Evolutionary conservation across 2,797 vertebrate genomes (phyloP).

Genomic region (Phaenicophaeus curvirostris): DNA sequence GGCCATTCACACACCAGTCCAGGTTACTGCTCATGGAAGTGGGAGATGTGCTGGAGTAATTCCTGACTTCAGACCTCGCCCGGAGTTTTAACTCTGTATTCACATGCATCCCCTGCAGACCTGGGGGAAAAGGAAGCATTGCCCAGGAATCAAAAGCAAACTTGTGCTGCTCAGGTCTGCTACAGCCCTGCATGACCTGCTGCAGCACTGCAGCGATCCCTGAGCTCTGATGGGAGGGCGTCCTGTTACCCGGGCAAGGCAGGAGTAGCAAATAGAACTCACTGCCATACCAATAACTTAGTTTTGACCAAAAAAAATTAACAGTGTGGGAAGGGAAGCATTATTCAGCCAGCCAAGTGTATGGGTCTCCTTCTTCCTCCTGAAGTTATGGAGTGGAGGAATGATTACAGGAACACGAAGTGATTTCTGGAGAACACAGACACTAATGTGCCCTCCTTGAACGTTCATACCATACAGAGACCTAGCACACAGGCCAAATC

Average conservation of each 20-base stretch:
- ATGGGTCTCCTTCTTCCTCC: background rate
- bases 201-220: accelerated
- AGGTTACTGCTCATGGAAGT: background rate
- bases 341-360: background rate
- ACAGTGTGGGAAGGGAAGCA: background rate
- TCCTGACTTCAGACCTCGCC: background rate
- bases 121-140: background rate
- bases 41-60: background rate
- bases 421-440: background rate
- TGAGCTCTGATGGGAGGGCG: background rate
- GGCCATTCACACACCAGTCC: too few species aligned
- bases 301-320: background rate
- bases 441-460: background rate
- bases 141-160: background rate
- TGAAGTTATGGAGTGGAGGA: background rate
- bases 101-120: background rate
- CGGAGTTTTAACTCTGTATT: background rate
- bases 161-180: background rate
- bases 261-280: background rate
- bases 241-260: background rate
- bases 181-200: background rate
- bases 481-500: background rate
- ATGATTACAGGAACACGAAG: accelerated
- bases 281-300: background rate
- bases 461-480: background rate